Percentiles rank a stretch among this genome's conserved stretches.
These are phyloP conservation scores for Onthophagus sagittarius DNA, from an alignment of 2,888 invertebrate species.

Conservation along the genomic window DNA sequence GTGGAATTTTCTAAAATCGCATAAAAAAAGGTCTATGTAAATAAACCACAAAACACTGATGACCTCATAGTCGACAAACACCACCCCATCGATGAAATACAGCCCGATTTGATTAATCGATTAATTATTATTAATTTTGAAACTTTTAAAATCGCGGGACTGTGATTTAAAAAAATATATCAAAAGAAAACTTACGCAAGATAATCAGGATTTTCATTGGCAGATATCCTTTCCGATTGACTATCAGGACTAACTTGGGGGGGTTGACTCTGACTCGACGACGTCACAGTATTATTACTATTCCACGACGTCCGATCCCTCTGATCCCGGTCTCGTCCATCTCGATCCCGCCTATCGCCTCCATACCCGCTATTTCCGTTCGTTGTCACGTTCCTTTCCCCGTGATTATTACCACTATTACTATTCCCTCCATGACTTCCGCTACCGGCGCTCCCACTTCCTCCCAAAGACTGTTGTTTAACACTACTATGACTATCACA, in stretches of 20 bases:
- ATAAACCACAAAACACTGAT: no score
- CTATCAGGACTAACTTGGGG: constrained; percentile 47
- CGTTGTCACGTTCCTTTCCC: neutral
- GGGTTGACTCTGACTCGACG: constrained; percentile 12
- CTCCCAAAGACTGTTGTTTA: constrained; percentile 26
- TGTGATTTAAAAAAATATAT: no score
- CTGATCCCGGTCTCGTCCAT: constrained; percentile 13
- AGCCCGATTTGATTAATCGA: no score
- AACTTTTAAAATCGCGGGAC: no score
- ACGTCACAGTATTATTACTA: constrained; percentile 22
- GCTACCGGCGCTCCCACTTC: constrained; percentile 19
- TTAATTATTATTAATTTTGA: no score
- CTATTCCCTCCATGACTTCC: constrained; percentile 44
- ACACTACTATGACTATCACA: constrained; percentile 45
- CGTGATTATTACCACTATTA: constrained; percentile 39
- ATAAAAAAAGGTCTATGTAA: no score
- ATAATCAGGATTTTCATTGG: constrained; percentile 50
- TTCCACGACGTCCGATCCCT: constrained; percentile 22
- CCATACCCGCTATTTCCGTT: constrained; percentile 1
- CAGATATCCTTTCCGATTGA: constrained; percentile 42
- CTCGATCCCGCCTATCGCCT: constrained; percentile 19
- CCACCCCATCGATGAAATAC: no score
- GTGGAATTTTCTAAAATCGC: no score
- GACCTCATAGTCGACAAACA: no score
- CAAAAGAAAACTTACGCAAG: constrained; percentile 58